Evolutionary conservation across 2,888 invertebrate genomes (phyloP).

Genomic region (Mamestra brassicae): DNA sequence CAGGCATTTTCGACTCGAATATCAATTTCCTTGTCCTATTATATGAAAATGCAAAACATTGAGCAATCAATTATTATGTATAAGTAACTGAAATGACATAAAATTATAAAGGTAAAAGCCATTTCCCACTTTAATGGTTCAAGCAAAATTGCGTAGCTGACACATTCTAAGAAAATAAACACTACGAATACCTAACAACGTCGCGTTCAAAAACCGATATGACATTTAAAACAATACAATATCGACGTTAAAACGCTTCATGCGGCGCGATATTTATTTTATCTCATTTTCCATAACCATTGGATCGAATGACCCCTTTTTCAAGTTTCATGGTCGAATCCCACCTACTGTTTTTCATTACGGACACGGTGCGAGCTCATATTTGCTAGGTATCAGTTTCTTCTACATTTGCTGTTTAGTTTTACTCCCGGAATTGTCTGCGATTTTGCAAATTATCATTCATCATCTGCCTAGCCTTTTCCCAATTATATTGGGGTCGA

Average conservation of each 20-base stretch:
- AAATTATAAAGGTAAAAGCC: neutral
- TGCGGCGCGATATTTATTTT: conserved; percentile 20
- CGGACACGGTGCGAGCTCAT: neutral
- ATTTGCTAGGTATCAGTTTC: conserved; percentile 14
- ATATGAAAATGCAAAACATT: neutral
- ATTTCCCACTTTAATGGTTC: neutral
- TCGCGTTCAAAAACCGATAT: conserved; percentile 16
- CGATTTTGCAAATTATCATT: neutral
- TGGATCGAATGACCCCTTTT: conserved; percentile 31
- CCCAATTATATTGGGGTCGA: too few relatives aligned
- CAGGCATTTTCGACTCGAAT: neutral
- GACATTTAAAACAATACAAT: conserved; percentile 40
- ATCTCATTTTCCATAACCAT: conserved; percentile 27
- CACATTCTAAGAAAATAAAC: conserved; percentile 7
- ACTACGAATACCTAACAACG: too few relatives aligned
- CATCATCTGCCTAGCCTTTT: too few relatives aligned
- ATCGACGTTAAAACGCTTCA: conserved; percentile 21
- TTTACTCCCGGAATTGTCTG: neutral
- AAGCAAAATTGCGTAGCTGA: neutral
- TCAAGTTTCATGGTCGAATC: conserved; percentile 20
- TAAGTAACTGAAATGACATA: neutral
- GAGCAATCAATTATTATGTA: neutral
- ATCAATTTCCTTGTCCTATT: too few relatives aligned
- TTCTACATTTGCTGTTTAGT: neutral
- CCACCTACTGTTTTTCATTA: conserved; percentile 53